A percentile compares a stretch with the other conserved stretches of the same genome.
These are phyloP conservation scores for Enteromius radiatus DNA, from an alignment of 2,797 vertebrate genomes.

Conservation along the genomic window DNA sequence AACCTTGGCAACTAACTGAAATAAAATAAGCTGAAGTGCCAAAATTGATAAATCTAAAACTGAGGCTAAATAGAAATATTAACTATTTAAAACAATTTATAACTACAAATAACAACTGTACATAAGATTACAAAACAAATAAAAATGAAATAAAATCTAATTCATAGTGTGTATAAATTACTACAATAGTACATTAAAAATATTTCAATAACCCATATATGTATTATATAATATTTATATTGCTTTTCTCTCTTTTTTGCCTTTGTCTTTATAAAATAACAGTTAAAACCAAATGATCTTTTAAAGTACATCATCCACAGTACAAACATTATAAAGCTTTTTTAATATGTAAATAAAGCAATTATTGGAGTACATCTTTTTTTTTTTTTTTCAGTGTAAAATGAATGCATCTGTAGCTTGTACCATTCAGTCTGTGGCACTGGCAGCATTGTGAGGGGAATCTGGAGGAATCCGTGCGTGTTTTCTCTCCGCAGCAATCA, in stretches of 20 bases:
- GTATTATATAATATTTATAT: neutral
- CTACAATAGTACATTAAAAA: neutral
- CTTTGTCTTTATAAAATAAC: neutral
- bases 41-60: neutral
- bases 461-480: neutral
- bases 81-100: neutral
- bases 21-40: neutral
- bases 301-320: neutral
- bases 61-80: neutral
- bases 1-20: neutral
- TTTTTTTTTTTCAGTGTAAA: neutral
- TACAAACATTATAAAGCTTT: too few relatives aligned
- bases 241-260: too few relatives aligned
- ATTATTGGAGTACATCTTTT: neutral
- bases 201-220: neutral
- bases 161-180: neutral
- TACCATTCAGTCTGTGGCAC: constrained; percentile 80
- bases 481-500: constrained; percentile 80
- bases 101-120: neutral
- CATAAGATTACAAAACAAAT: neutral
- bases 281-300: neutral
- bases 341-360: too few relatives aligned
- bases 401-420: neutral
- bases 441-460: constrained; percentile 84
- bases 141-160: neutral